Percentiles rank a stretch among this genome's conserved stretches.
Conservation (phyloP, 2,113 vertebrate species). For the Nicator chloris region DNA sequence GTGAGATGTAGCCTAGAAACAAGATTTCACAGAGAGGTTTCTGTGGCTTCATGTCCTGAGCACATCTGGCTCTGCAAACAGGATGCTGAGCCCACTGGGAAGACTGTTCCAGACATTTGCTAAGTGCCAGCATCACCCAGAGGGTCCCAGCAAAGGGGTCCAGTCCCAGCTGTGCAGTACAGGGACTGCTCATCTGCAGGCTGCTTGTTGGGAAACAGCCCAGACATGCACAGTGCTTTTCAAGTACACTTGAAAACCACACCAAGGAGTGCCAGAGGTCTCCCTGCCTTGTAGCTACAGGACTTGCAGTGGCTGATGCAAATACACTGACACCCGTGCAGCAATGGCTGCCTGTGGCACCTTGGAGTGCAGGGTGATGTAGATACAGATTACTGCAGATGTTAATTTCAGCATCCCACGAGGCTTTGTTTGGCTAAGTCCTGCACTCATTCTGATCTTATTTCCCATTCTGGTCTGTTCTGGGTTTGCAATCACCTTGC, state of each 20-base stretch:
- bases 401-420: not conserved
- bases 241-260: not conserved
- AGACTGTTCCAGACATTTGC: not conserved
- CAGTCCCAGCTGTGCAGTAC: fast-evolving
- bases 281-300: not conserved
- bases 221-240: not conserved
- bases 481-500: not conserved
- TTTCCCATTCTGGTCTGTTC: not conserved
- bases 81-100: not conserved
- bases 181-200: not conserved
- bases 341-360: not conserved
- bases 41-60: not conserved
- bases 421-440: not conserved
- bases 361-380: not conserved
- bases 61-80: not conserved
- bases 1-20: not conserved
- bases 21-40: not conserved
- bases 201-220: not conserved
- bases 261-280: not conserved
- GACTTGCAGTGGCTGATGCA: not conserved
- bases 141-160: not conserved
- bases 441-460: not conserved
- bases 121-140: not conserved
- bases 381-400: not conserved
- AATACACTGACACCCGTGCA: fast-evolving